Percentiles rank a stretch among this genome's conserved stretches.
Evolutionary conservation across 2,888 invertebrate genomes (phyloP).

Genomic region (Cremastinae sp.): DNA sequence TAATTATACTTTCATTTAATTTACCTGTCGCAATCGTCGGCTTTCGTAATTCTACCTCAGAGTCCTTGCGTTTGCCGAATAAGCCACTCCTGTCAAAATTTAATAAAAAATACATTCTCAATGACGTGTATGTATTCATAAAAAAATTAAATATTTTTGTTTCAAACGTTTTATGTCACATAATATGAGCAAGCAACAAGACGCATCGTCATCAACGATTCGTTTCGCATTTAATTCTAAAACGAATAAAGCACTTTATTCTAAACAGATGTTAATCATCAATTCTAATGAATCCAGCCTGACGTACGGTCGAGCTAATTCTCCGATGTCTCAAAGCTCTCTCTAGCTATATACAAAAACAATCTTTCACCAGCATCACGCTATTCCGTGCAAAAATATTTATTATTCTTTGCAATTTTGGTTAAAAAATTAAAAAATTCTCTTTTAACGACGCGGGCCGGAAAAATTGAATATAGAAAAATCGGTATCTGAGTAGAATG

Average conservation of each 20-base stretch:
- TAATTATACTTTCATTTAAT: background rate
- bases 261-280: constrained; percentile 19
- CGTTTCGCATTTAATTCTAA: background rate
- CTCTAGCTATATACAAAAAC: too few relatives aligned
- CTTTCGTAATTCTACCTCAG: constrained; percentile 67
- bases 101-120: too few relatives aligned
- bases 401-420: too few relatives aligned
- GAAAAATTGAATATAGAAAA: too few relatives aligned
- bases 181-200: background rate
- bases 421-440: too few relatives aligned
- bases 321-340: too few relatives aligned
- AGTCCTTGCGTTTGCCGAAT: constrained; percentile 74
- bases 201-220: background rate
- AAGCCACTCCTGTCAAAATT: constrained; percentile 72
- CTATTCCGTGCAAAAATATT: too few relatives aligned
- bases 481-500: background rate
- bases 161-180: too few relatives aligned
- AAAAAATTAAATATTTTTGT: constrained; percentile 2
- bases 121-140: background rate
- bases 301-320: background rate
- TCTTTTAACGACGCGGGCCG: too few relatives aligned
- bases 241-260: constrained; percentile 14
- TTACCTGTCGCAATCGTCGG: constrained; percentile 75
- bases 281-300: constrained; percentile 34
- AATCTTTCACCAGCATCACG: too few relatives aligned